Evolutionary conservation across 2,888 invertebrate genomes (phyloP).

Genomic region (Psylliodes chrysocephalus): DNA sequence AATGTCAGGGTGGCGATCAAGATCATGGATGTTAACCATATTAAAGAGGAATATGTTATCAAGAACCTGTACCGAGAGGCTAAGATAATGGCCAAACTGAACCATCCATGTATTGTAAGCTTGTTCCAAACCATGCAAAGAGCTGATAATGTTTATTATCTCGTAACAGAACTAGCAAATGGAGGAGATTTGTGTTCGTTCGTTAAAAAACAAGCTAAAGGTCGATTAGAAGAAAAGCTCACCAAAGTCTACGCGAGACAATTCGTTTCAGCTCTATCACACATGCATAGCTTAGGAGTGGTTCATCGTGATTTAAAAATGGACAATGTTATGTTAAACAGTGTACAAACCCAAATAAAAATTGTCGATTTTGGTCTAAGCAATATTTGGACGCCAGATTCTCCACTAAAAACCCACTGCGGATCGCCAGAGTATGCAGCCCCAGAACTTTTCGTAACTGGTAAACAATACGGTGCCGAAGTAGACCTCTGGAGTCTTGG

Average conservation of each 20-base stretch:
- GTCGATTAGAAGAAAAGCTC: conserved; percentile 68
- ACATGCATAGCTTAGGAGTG: conserved; percentile 75
- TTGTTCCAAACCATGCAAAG: conserved; percentile 76
- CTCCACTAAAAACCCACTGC: conserved; percentile 78
- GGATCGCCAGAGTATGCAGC: conserved; percentile 85
- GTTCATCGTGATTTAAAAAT: conserved; percentile 81
- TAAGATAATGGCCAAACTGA: conserved; percentile 73
- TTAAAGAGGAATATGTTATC: conserved; percentile 79
- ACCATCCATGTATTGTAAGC: conserved; percentile 78
- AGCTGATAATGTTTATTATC: conserved; percentile 73
- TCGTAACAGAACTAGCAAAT: conserved; percentile 77
- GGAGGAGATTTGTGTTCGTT: conserved; percentile 78
- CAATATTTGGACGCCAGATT: conserved; percentile 71
- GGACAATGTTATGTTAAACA: conserved; percentile 81
- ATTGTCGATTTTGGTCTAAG: conserved; percentile 83
- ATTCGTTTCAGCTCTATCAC: conserved; percentile 74
- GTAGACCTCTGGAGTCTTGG: conserved; percentile 82
- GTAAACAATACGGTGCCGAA: conserved; percentile 77
- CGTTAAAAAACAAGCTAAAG: conserved; percentile 70
- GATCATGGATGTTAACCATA: conserved; percentile 76
- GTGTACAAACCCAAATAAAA: conserved; percentile 75
- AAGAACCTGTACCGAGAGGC: conserved; percentile 79
- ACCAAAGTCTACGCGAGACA: conserved; percentile 72
- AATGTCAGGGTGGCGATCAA: conserved; percentile 81
- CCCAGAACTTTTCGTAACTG: conserved; percentile 78